A percentile compares a stretch with the other conserved stretches of the same genome.
Conservation (phyloP, 1,140 invertebrate species). For the Drosophila ohnishii region DNA sequence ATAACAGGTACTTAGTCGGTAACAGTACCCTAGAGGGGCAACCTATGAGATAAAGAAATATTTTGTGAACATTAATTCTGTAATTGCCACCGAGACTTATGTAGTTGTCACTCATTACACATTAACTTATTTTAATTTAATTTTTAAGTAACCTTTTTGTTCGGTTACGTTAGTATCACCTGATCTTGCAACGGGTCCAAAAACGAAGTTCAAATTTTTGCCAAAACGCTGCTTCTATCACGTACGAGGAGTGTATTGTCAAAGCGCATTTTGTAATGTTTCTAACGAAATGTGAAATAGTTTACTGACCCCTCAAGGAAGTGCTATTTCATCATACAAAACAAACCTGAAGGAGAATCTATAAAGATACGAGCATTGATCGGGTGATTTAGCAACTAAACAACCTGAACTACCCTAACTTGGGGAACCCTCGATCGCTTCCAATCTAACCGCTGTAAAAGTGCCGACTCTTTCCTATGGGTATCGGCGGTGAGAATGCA, state of each 20-base stretch:
- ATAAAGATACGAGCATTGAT: slow-evolving; percentile 2
- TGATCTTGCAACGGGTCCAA: not conserved
- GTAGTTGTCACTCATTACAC: no score
- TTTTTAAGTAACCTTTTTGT: no score
- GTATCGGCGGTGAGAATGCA: slow-evolving; percentile 7
- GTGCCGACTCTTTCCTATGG: not conserved
- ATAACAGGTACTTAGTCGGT: no score
- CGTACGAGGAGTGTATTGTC: not conserved
- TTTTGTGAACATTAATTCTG: no score
- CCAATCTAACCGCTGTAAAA: not conserved
- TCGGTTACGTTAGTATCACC: no score
- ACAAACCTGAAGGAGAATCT: not conserved
- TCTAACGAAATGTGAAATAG: not conserved
- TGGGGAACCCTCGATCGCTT: not conserved
- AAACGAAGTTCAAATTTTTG: not conserved
- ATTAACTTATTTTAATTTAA: no score
- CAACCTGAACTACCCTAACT: slow-evolving; percentile 17
- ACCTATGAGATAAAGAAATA: no score
- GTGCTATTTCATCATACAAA: slow-evolving; percentile 2
- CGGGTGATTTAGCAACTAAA: not conserved
- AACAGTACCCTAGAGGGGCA: no score
- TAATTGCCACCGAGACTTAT: no score
- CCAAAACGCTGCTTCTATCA: not conserved
- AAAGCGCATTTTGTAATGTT: not conserved
- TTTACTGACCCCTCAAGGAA: not conserved